Conservation (phyloP, 2,888 invertebrate genomes). For the Epiperipatus broadwayi region DNA sequence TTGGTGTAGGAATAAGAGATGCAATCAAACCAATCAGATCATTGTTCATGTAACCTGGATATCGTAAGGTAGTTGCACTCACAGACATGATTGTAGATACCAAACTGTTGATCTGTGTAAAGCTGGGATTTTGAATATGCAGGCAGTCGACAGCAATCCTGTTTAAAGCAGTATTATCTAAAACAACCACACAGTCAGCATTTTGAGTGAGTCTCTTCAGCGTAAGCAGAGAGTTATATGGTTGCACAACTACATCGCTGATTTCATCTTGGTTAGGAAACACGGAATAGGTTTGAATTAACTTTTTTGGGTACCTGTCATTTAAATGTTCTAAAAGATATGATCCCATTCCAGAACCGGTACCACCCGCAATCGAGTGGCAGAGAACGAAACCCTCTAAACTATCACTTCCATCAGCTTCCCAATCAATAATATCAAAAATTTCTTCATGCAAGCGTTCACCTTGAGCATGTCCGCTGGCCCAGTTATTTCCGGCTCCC, state of each 20-base stretch:
- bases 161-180: constrained; percentile 94
- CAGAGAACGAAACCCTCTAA: constrained; percentile 94
- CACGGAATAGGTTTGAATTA: constrained; percentile 95
- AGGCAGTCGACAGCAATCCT: constrained; percentile 74
- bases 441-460: constrained; percentile 84
- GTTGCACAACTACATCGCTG: constrained; percentile 87
- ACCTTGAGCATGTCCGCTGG: constrained; percentile 65
- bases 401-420: constrained; percentile 95
- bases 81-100: constrained; percentile 96
- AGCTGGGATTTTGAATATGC: constrained; percentile 85
- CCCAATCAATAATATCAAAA: constrained; percentile 92
- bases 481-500: constrained; percentile 99
- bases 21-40: constrained; percentile 85
- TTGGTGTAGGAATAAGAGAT: constrained; percentile 84
- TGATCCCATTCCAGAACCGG: constrained; percentile 97
- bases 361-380: constrained; percentile 97
- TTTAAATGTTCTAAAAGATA: constrained; percentile 70
- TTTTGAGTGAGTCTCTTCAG: constrained; percentile 79
- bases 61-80: constrained; percentile 79
- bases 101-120: constrained; percentile 86
- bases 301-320: constrained; percentile 63
- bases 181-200: constrained; percentile 87
- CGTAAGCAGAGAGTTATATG: constrained; percentile 85
- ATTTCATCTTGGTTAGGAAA: constrained; percentile 95
- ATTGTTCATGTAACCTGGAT: constrained; percentile 97